Percentiles rank a stretch among this genome's conserved stretches.
These are phyloP conservation scores for Calyptomena viridis DNA, from an alignment of 2,113 vertebrate species.

Conservation along the genomic window DNA sequence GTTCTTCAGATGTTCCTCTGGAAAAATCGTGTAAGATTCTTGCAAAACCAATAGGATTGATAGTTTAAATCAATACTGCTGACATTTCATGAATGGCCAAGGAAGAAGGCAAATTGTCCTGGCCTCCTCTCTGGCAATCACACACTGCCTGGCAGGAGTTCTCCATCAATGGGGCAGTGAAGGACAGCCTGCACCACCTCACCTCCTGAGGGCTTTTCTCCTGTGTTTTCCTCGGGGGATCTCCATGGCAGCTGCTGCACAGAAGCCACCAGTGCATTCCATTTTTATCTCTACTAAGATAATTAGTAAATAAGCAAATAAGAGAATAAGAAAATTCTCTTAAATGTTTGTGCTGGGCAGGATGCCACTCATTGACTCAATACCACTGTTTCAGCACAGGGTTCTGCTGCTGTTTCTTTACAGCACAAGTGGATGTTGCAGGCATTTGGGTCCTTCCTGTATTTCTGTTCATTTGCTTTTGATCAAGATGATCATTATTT, in stretches of 20 bases:
- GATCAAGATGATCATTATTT: not conserved
- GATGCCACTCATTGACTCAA: not conserved
- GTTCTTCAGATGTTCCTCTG: not conserved
- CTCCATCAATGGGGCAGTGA: rapidly evolving
- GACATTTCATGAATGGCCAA: not conserved
- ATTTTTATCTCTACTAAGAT: not conserved
- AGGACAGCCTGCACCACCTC: not conserved
- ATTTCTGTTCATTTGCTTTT: not conserved
- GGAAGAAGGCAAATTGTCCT: not conserved
- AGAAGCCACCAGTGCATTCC: not conserved
- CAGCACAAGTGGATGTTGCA: not conserved
- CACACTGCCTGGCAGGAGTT: not conserved
- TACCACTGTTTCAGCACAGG: not conserved
- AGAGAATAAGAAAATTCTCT: not conserved
- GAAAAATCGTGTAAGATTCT: not conserved
- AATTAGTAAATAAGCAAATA: too few species aligned
- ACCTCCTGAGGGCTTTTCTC: not conserved
- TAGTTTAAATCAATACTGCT: not conserved
- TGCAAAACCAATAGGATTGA: not conserved
- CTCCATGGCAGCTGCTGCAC: not conserved
- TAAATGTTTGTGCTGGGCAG: not conserved
- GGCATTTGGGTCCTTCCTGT: not conserved
- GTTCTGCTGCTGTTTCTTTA: not conserved
- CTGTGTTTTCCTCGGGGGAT: not conserved
- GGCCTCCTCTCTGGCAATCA: not conserved